These are phyloP conservation scores for Mnemiopsis leidyi DNA, from an alignment of 37 sponge, comb jelly and placozoan genomes.

Conservation along the genomic window DNA sequence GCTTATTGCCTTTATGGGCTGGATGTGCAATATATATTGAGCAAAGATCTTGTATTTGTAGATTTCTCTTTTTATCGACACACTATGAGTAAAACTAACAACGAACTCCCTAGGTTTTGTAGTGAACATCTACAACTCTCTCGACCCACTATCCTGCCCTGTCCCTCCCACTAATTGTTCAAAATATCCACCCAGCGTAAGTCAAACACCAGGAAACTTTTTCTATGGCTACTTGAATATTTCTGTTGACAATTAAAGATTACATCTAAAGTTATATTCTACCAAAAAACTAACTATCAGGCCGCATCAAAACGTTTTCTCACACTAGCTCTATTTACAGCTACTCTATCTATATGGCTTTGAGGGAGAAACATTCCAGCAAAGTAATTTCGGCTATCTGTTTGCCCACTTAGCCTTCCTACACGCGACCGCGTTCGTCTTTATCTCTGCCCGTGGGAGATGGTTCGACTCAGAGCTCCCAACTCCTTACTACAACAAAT, in stretches of 20 bases:
- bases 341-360: conserved; percentile 43
- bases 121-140: conserved; percentile 49
- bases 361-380: conserved; percentile 37
- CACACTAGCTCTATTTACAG: too few species aligned
- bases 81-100: neutral
- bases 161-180: conserved; percentile 39
- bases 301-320: too few species aligned
- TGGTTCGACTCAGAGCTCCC: conserved; percentile 63
- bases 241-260: too few species aligned
- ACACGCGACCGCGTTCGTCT: conserved; percentile 26
- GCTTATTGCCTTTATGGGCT: too few species aligned
- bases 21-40: too few species aligned
- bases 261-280: too few species aligned
- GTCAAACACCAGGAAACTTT: neutral
- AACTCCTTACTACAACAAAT: conserved; percentile 26
- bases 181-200: neutral
- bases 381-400: conserved; percentile 3
- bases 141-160: conserved; percentile 47
- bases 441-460: conserved; percentile 3
- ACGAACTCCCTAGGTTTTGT: conserved; percentile 17
- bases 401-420: conserved; percentile 21
- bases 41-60: too few species aligned
- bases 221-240: too few species aligned
- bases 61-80: neutral
- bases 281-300: too few species aligned